Base-by-base conservation (phyloP, 2,113 vertebrate species). In the Equus quagga region DNA sequence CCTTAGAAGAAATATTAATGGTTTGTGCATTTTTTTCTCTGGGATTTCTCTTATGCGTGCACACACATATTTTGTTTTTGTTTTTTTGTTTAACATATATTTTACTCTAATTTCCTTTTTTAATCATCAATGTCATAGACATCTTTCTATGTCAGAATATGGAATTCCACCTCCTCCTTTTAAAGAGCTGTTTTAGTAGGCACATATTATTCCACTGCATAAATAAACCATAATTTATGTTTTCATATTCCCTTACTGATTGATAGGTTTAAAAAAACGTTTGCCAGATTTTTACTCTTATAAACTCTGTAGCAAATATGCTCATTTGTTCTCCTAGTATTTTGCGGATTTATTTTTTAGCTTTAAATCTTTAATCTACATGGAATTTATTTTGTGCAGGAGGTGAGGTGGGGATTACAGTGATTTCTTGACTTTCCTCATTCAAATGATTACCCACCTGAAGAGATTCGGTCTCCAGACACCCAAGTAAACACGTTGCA, bases 381-480 rank as follows among this genome's bases (percentile, higher is more conserved):
- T 95, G 92, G 95, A 84, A 96, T 97, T 97, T 95, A 60, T 96
- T 96, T 89, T 97, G 94, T 84, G 24, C 28, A 70, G 51, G 60
- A 83, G 78, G 41, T 65, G 41, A 93, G 95, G 49, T 82, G 91
- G 86, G 76, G 92, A 93, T 97, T 91, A 86, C 24, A 88, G 89
- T 65, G 54, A 83, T 89, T 95, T 89, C 92, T 93, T 91, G 95
- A 93, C 92, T 96, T 86, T 83, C 36, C 54, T 83, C 82, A 70
- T 93, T 96, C 89, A 65, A 92, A 95, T 97, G 92, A 97, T 97
- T 87, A 83, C 51, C 89, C 79, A 96, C 75, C 95, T 96, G 96
- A 96, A 97, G 98, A 89, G 96, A 96, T 41, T 91, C 69, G 5
- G 73, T 93, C 95, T 97, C 94, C 21, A 83, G 92, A 69, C 83